Conservation (phyloP, 2,888 invertebrate species). For the Leptinotarsa peninsularis region DNA sequence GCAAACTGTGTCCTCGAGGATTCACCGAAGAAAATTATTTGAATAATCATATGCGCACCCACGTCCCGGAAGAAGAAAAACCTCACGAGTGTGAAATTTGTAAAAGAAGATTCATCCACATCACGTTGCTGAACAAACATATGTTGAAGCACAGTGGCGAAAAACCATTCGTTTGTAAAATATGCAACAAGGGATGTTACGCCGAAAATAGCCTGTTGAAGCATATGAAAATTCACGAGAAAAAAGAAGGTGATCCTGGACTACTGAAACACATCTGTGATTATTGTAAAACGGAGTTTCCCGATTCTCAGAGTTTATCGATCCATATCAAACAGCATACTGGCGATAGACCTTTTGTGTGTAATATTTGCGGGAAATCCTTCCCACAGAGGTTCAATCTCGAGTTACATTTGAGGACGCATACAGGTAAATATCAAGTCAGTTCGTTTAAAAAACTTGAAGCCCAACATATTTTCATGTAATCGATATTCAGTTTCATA, state of each 20-base stretch:
- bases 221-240: slow-evolving; percentile 67
- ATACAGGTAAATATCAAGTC: slow-evolving; percentile 59
- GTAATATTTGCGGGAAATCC: slow-evolving; percentile 65
- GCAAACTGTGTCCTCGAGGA: slow-evolving; percentile 63
- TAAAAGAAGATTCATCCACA: slow-evolving; percentile 66
- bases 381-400: slow-evolving; percentile 66
- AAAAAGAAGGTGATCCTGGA: slow-evolving; percentile 66
- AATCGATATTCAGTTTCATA: no score
- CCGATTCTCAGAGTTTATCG: slow-evolving; percentile 61
- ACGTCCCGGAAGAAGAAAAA: slow-evolving; percentile 65
- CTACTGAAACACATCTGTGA: slow-evolving; percentile 66
- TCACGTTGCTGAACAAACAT: slow-evolving; percentile 66
- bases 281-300: slow-evolving; percentile 66
- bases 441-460: no score
- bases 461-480: no score
- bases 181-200: slow-evolving; percentile 64
- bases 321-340: slow-evolving; percentile 66
- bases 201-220: slow-evolving; percentile 66
- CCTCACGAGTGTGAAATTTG: slow-evolving; percentile 67
- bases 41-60: slow-evolving; percentile 65
- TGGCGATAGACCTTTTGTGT: slow-evolving; percentile 65
- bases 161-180: slow-evolving; percentile 67
- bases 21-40: slow-evolving; percentile 67
- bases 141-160: slow-evolving; percentile 66
- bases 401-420: slow-evolving; percentile 65